phyloP scores from a whole-genome alignment of 2,113 vertebrate species.

The Mesembrinibis cayennensis region DNA sequence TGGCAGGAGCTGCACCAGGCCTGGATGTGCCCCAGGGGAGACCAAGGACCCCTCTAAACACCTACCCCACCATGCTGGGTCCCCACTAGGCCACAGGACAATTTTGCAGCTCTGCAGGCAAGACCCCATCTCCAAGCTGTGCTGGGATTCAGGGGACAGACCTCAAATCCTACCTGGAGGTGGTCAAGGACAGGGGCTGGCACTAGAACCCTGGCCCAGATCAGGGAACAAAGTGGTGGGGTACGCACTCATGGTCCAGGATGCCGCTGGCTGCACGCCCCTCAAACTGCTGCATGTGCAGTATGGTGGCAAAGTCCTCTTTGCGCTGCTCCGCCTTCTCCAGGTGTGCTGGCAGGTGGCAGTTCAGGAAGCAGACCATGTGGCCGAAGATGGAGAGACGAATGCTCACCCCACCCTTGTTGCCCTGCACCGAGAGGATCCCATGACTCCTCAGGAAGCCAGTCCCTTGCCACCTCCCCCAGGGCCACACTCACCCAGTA shows the following conservation, averaged over 20 bases:
- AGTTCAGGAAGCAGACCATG: constrained; percentile 97
- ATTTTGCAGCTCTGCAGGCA: background rate
- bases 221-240: background rate
- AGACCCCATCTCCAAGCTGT: background rate
- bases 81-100: background rate
- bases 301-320: constrained; percentile 96
- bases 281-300: constrained; percentile 96
- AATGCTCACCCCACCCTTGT: constrained; percentile 94
- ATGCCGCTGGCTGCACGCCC: constrained; percentile 85
- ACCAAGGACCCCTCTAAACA: background rate
- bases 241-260: constrained; percentile 93
- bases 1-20: background rate
- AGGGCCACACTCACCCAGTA: constrained; percentile 78
- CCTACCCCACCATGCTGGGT: background rate
- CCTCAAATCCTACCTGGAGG: background rate
- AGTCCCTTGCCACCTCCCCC: constrained; percentile 41
- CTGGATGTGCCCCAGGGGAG: background rate
- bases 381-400: constrained; percentile 90
- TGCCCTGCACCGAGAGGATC: constrained; percentile 79
- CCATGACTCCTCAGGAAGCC: background rate
- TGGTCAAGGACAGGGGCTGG: background rate
- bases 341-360: constrained; percentile 97
- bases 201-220: background rate
- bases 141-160: background rate
- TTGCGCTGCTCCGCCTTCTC: constrained; percentile 94